Evolutionary conservation across 1,140 invertebrate species (phyloP).

Genomic region (Aphaenogaster floridana): DNA sequence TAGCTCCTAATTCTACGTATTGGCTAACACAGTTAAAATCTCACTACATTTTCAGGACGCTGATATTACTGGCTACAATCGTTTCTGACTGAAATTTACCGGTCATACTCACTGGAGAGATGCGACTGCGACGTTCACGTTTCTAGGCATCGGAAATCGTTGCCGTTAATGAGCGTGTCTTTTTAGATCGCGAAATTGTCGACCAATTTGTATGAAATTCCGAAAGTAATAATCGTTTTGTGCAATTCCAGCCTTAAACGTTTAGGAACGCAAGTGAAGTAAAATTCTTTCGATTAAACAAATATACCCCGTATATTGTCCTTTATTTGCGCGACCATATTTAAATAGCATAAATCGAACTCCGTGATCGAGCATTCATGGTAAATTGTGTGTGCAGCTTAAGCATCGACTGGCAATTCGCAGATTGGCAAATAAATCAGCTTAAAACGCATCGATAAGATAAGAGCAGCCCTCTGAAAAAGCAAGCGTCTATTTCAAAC

Average conservation of each 20-base stretch:
- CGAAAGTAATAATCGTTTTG: conserved; percentile 7
- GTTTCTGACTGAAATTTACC: conserved; percentile 27
- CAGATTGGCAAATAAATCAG: conserved; percentile 10
- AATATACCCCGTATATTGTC: not conserved
- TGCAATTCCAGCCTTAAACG: conserved; percentile 23
- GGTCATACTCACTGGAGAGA: not conserved
- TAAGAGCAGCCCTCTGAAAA: not conserved
- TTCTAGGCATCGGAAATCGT: not conserved
- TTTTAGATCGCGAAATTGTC: not conserved
- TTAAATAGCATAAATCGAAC: not conserved
- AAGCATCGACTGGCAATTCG: conserved; percentile 12
- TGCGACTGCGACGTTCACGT: not conserved
- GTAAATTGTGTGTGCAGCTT: not conserved
- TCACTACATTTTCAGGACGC: conserved; percentile 51
- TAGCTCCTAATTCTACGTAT: conserved; percentile 59
- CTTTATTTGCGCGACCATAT: not conserved
- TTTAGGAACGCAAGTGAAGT: conserved; percentile 17
- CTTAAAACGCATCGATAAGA: conserved; percentile 26
- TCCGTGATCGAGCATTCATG: not conserved
- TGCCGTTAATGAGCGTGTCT: not conserved
- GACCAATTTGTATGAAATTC: not conserved
- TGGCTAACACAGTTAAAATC: conserved; percentile 63
- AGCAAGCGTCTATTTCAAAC: conserved; percentile 43
- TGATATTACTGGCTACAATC: conserved; percentile 30
- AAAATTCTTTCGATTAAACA: conserved; percentile 5